Percentiles rank a stretch among this genome's conserved stretches.
phyloP scores from a whole-genome alignment of 2,113 vertebrate species.

The Mugil cephalus region DNA sequence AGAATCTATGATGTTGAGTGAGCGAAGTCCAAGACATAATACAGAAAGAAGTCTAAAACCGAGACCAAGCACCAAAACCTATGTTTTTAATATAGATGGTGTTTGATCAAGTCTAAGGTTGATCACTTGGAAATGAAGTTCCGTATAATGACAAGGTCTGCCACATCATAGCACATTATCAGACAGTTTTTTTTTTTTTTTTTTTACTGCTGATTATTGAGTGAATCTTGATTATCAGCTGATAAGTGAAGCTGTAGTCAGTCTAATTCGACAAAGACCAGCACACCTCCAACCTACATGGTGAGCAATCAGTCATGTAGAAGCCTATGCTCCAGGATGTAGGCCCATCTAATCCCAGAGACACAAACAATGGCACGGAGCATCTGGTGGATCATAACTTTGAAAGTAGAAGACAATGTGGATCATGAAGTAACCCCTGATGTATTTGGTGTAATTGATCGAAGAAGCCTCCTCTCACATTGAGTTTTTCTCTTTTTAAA shows the following conservation, averaged over 20 bases:
- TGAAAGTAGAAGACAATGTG: slow-evolving; percentile 23
- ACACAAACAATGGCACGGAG: slow-evolving; percentile 36
- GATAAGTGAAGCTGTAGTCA: neutral
- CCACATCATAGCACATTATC: neutral
- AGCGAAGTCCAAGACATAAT: neutral
- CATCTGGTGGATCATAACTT: slow-evolving; percentile 36
- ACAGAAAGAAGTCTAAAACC: neutral
- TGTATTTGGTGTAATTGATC: slow-evolving; percentile 5
- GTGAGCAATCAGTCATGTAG: slow-evolving; percentile 26
- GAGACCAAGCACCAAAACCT: too few species aligned
- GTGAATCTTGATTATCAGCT: neutral
- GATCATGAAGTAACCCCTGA: slow-evolving; percentile 9
- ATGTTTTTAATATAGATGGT: neutral
- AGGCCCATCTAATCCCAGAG: slow-evolving; percentile 20
- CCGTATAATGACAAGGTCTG: neutral
- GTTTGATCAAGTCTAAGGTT: neutral
- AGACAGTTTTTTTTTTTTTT: too few species aligned
- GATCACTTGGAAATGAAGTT: neutral
- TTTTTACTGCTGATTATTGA: neutral
- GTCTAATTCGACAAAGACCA: neutral
- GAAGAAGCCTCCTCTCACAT: neutral
- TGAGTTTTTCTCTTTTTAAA: neutral
- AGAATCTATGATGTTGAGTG: neutral
- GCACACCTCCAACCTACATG: slow-evolving; percentile 3
- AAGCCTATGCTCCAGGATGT: slow-evolving; percentile 13